Base-by-base conservation (phyloP, 2,797 vertebrate genomes). In the Podarcis siculus region DNA sequence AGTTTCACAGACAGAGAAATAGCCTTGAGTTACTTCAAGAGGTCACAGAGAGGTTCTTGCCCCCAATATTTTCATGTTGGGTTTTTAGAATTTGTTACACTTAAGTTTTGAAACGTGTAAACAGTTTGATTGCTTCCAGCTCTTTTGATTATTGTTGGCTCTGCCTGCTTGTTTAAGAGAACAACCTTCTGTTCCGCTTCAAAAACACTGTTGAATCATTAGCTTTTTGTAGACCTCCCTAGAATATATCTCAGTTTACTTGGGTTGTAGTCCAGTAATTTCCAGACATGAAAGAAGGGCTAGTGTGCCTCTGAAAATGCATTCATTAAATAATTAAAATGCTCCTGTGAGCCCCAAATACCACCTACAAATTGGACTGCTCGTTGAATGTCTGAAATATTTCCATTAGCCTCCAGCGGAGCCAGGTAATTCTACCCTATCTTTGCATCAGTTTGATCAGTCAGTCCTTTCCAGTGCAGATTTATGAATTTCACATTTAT, bases 171-270 rank as follows among this genome's bases (percentile, higher is more conserved):
- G 1, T 39, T 86, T 86, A 75, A 91, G 89, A 91, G 91, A 86
- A 86, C 83, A 92, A 90, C 27, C 35, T 93, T 91, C 82, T 89
- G 86, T 89, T 30, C 79, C 82, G 39, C 92, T 91, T 90, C 79
- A 93, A 27, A 92, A 79, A 82, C 72, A 78, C 15, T 1, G 88
- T 89, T 90, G 91, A 91, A 89, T 92, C 67, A 61, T 87, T 89
- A 88, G 91, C 92, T 93, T 87, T 58, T 58, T 76, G 73, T 91
- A 90, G 91, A 90, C 89, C 67, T 85, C 37, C 64, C 76, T 92
- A 78, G 19, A 55, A 69, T 67, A 42, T 86, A 67, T 78, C 27
- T 86, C 61, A 86, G 37, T 45, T 69, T 79, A 35, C 30, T 37
- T 86, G 76, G 23, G 21, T 9, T 35, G 39, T 35, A 71, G 61